Evolutionary conservation across 2,113 vertebrate genomes (phyloP), one percentile per base, ranked within the genome.

Genomic region (Oophaga pumilio): DNA sequence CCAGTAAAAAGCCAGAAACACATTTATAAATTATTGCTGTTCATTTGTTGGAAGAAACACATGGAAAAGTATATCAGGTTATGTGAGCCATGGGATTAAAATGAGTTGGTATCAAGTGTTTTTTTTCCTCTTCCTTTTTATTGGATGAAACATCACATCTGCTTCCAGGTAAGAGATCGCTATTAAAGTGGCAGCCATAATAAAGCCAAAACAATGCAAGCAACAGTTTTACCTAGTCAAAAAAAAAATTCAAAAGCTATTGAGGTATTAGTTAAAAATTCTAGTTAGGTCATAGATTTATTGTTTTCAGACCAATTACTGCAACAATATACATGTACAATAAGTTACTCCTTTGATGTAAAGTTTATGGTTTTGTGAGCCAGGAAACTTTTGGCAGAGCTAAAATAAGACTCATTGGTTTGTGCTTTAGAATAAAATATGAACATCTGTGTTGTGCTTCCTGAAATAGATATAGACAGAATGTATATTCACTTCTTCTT

Each of bases 31-130:
- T 88, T 88, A 88, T 88, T 88, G 81, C 87, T 68, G 49, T 77
- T 88, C 87, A 84, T 88, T 88, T 84, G 87, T 84, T 88, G 87
- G 87, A 88, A 84, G 87, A 88, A 62, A 84, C 87, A 88, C 87
- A 88, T 88, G 87, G 87, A 88, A 88, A 88, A 84, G 87, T 84
- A 43, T 88, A 88, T 88, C 81, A 88, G 26, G 81, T 84, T 88
- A 88, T 88, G 80, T 77, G 87, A 88, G 69, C 87, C 26, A 17
- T 88, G 87, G 87, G 87, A 88, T 84, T 88, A 84, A 88, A 88
- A 82, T 66, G n/a, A 77, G 71, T 59, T 84, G 80, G 87, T 88
- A 88, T 76, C 22, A 11, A 56, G 22, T 80, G 77, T 53, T 83
- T 83, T 82, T 82, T 83, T 88, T 84, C 50, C 60, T 43, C 69